These are phyloP conservation scores for Mythimna vitellina DNA, from an alignment of 2,888 invertebrate species.

Conservation along the genomic window DNA sequence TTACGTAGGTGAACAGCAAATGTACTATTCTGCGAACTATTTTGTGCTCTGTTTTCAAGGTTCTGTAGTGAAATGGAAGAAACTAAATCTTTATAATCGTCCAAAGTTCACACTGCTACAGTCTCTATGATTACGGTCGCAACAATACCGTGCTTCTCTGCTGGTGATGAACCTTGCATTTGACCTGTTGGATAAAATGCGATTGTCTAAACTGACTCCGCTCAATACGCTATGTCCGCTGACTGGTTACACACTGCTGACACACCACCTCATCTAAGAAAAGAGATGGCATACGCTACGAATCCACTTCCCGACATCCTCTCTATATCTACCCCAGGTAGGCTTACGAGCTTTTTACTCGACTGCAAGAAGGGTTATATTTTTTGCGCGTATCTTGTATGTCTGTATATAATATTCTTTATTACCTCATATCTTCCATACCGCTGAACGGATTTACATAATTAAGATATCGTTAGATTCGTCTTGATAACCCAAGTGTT, in stretches of 20 bases:
- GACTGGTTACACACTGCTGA: not conserved
- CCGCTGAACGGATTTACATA: too few species aligned
- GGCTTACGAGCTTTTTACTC: not conserved
- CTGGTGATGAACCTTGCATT: not conserved
- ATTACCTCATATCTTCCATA: too few species aligned
- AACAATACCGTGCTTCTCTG: not conserved
- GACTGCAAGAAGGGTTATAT: too few species aligned
- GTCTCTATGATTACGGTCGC: not conserved
- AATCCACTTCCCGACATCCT: not conserved
- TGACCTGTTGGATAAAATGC: not conserved
- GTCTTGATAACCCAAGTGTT: too few species aligned
- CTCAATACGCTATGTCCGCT: not conserved
- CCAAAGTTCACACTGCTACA: not conserved
- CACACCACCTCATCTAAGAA: not conserved
- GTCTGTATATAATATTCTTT: too few species aligned
- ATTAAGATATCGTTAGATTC: too few species aligned
- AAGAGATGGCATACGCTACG: not conserved
- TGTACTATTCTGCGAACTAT: slow-evolving; percentile 34
- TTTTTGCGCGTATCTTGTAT: too few species aligned
- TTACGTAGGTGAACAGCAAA: slow-evolving; percentile 36
- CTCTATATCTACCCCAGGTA: too few species aligned
- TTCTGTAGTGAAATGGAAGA: not conserved
- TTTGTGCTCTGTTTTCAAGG: slow-evolving; percentile 24
- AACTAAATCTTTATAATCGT: not conserved
- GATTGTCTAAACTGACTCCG: not conserved